phyloP scores from a whole-genome alignment of 2,888 invertebrate species.

The Rhingia campestris region DNA sequence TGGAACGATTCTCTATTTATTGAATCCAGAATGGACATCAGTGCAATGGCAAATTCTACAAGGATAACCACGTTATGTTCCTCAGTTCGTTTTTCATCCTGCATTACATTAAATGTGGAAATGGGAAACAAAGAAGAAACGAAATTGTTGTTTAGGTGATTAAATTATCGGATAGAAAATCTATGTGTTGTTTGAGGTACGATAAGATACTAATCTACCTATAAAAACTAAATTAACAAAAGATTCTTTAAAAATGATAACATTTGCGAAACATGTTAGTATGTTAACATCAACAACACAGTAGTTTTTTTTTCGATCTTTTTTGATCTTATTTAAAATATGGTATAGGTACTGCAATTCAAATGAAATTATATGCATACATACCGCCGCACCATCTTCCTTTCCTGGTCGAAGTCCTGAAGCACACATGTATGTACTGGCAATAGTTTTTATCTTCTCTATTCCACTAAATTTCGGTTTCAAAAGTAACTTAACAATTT shows the following conservation, averaged over 20 bases:
- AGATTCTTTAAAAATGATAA: too few relatives aligned
- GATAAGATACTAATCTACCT: neutral
- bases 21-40: constrained; percentile 96
- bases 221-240: too few relatives aligned
- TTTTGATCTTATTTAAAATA: neutral
- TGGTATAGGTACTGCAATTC: neutral
- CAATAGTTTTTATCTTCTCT: constrained; percentile 99
- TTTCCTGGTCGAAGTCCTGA: constrained; percentile 95
- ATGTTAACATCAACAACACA: neutral
- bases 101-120: constrained; percentile 74
- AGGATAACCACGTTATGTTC: constrained; percentile 94
- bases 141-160: neutral
- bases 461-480: constrained; percentile 98
- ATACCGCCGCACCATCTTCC: constrained; percentile 88
- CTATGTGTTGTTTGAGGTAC: neutral
- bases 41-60: constrained; percentile 96
- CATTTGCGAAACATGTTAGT: too few relatives aligned
- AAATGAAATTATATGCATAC: constrained; percentile 59
- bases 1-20: constrained; percentile 98
- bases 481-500: constrained; percentile 87
- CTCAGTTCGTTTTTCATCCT: constrained; percentile 90
- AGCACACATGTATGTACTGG: constrained; percentile 99
- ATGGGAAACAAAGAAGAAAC: constrained; percentile 54
- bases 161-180: neutral
- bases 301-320: too few relatives aligned